phyloP scores from a whole-genome alignment of 2,113 vertebrate genomes.

The Corapipo altera region DNA sequence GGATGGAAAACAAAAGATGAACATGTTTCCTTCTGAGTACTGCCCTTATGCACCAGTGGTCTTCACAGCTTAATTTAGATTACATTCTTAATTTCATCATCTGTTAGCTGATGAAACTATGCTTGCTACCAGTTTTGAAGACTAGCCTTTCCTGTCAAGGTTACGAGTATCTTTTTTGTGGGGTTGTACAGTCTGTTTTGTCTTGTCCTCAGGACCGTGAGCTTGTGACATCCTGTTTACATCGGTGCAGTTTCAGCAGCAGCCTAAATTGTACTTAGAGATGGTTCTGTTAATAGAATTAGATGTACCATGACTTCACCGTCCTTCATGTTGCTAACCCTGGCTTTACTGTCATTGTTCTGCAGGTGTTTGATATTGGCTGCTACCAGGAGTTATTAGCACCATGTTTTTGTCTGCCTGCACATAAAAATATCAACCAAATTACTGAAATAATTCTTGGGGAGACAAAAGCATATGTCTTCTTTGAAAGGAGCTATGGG shows the following conservation, averaged over 20 bases:
- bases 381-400: slow-evolving; percentile 97
- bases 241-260: background rate
- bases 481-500: slow-evolving; percentile 96
- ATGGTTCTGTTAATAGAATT: background rate
- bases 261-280: background rate
- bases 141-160: background rate
- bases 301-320: background rate
- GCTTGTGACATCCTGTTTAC: slow-evolving; percentile 47
- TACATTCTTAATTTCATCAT: background rate
- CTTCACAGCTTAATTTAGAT: background rate
- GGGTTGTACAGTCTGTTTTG: background rate
- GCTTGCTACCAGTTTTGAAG: background rate
- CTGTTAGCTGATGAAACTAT: background rate
- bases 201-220: background rate
- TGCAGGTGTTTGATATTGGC: slow-evolving; percentile 93
- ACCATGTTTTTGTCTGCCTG: slow-evolving; percentile 93
- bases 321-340: slow-evolving; percentile 4
- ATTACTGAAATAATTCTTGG: slow-evolving; percentile 96
- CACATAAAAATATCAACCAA: slow-evolving; percentile 97
- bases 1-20: background rate
- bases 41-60: background rate
- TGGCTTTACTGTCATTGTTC: slow-evolving; percentile 28
- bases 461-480: slow-evolving; percentile 93
- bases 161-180: background rate
- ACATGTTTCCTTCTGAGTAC: background rate